Evolutionary conservation across 2,888 invertebrate species (phyloP).

Genomic region (Parapristionchus giblindavisi): DNA sequence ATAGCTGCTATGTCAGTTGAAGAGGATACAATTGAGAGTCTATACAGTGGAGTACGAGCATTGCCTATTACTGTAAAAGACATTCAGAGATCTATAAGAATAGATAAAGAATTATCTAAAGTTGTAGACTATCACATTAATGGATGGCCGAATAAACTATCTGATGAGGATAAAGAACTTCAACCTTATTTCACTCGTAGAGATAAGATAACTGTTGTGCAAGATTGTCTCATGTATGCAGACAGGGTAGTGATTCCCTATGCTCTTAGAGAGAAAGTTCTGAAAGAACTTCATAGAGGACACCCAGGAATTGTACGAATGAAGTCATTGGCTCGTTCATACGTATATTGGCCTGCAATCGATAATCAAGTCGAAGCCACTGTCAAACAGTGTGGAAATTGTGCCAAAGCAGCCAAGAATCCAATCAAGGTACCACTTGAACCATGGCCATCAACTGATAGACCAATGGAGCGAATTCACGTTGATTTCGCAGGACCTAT

Average conservation of each 20-base stretch:
- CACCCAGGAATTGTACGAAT: too few relatives aligned
- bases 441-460: too few relatives aligned
- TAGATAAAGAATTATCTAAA: neutral
- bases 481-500: too few relatives aligned
- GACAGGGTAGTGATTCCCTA: neutral
- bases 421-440: too few relatives aligned
- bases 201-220: neutral
- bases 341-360: too few relatives aligned
- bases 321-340: too few relatives aligned
- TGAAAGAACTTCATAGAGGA: too few relatives aligned
- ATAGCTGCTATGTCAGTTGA: conserved; percentile 37
- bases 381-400: too few relatives aligned
- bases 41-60: neutral
- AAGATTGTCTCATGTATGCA: neutral
- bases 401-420: too few relatives aligned
- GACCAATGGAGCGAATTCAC: too few relatives aligned
- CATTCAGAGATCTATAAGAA: neutral
- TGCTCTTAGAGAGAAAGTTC: too few relatives aligned
- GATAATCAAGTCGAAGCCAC: too few relatives aligned
- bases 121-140: neutral
- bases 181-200: neutral
- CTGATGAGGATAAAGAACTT: neutral
- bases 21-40: conserved; percentile 6
- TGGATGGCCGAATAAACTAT: neutral
- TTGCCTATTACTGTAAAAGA: neutral